Base-by-base conservation (phyloP, 2,113 vertebrate species). In the Bubo scandiacus region DNA sequence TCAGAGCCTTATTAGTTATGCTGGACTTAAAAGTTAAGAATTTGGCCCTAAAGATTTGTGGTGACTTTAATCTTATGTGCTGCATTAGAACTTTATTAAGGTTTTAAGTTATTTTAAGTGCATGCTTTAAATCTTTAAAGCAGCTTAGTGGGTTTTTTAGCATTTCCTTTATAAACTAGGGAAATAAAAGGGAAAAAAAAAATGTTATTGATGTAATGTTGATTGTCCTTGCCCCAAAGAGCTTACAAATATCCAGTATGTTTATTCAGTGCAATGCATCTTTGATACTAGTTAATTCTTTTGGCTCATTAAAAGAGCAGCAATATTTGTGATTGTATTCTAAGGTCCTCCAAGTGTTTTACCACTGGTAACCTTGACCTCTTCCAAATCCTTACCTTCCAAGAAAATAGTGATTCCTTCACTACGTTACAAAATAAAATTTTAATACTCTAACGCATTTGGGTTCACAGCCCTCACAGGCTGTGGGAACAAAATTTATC, bases 21-120 rank as follows among this genome's bases (percentile, higher is more conserved):
- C 63, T 61, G 75, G 59, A 70, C 42, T 19, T 52, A 36, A 27
- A 93, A 88, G 38, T 81, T 54, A 80, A 79, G 62, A 34, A 81
- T 86, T 90, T 86, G 32, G 22, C 55, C 85, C 3, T 2, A 58
- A 80, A 81, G 43, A 49, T 93, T 86, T 94, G 63, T 42, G 32
- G 23, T 7, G 0, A 66, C 32, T 95, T 87, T 90, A 86, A 88
- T 96, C 62, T 86, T 51, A 38, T 80, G 45, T 86, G 67, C 42
- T 92, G 32, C 23, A 30, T 77, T 93, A 86, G 55, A 62, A 42
- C 40, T 78, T 94, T 92, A 78, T 90, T 93, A 88, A 86, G 58
- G 38, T 86, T 88, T 94, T 86, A 88, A 84, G 67, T 73, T 6
- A 80, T 90, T 95, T 96, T 71, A 83, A 83, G 19, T 72, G 68